Evolutionary conservation across 2,888 invertebrate genomes (phyloP).

Genomic region (Polydrusus pterygomalis): DNA sequence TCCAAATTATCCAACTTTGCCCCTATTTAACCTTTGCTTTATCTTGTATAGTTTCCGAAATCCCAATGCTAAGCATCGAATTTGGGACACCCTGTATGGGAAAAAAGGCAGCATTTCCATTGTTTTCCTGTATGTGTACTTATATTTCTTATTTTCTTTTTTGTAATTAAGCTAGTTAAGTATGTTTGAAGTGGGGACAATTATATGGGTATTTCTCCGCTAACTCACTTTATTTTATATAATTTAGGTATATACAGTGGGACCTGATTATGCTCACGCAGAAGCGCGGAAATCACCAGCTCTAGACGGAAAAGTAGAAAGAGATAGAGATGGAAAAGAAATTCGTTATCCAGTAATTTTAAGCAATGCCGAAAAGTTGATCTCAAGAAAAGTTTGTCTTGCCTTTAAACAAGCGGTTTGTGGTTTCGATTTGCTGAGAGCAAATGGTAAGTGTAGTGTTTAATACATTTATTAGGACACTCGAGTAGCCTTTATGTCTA

Average conservation of each 20-base stretch:
- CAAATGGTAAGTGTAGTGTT: slow-evolving; percentile 81
- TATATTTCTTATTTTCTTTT: no score
- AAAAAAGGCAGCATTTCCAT: no score
- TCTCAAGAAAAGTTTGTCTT: slow-evolving; percentile 97
- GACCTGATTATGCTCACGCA: slow-evolving; percentile 99
- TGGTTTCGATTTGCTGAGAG: slow-evolving; percentile 97
- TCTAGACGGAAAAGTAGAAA: slow-evolving; percentile 97
- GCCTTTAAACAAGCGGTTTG: slow-evolving; percentile 99
- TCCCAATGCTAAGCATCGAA: no score
- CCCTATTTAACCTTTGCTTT: no score
- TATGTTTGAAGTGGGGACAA: no score
- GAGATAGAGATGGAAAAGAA: slow-evolving; percentile 98
- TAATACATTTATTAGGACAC: neutral
- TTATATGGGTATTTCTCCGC: no score
- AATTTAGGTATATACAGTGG: slow-evolving; percentile 95
- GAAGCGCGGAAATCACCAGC: slow-evolving; percentile 99
- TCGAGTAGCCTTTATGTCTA: neutral
- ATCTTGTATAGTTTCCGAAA: no score
- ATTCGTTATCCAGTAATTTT: slow-evolving; percentile 98
- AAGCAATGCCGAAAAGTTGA: slow-evolving; percentile 97
- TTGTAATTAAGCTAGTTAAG: no score
- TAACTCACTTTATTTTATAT: neutral
- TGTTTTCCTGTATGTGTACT: no score
- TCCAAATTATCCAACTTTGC: no score
- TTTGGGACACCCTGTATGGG: no score